Evolutionary conservation across 2,113 vertebrate species (phyloP), one percentile per base, ranked within the genome.

Genomic region (Pachypanchax playfairii): DNA sequence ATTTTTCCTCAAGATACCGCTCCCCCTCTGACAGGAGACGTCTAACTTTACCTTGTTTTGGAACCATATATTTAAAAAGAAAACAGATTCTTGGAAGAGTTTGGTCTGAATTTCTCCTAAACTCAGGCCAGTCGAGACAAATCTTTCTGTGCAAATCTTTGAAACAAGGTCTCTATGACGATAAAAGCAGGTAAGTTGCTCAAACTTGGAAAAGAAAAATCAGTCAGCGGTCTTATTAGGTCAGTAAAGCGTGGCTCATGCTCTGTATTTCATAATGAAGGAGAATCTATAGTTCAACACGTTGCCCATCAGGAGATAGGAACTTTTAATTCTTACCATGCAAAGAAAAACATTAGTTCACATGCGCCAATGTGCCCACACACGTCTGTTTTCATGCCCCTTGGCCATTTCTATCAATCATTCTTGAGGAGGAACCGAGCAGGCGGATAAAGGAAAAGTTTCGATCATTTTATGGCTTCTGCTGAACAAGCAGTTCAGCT

Each of bases 151-250:
- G 46, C 5, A 13, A 5, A 0, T 4, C 1, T 21, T 1, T 2
- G 4, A 1, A 35, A 12, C 3, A 56, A 59, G 36, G 65, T 60
- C 70, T 57, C 62, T 17, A 18, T 17, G 22, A 20, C 17, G 52
- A 5, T n/a, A 39, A 3, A 21, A 26, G 0, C 17, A 22, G 6
- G 9, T 14, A 33, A 36, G 7, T 1, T 67, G 57, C 71, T 43
- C 68, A 49, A 48, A 68, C 75, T 76, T 68, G 71, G n/a, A 48
- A 41, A 21, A 2, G 28, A 35, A 29, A 65, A 43, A 74, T 28
- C 57, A 57, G n/a, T n/a, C n/a, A 55, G 0, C 5, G 1, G 29
- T 18, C 25, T 9, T 28, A 13, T 33, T 4, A 47, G 2, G 35
- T 46, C 7, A 52, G 17, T n/a, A 63, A 0, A 8, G 6, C 2